Evolutionary conservation across 2,113 vertebrate genomes (phyloP).

Genomic region (human): GRCh38 chr1:160324501-160325000

Average conservation of each 20-base stretch:
- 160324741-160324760: conserved; percentile 17
- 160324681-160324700: background rate
- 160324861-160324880: background rate
- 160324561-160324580: no score
- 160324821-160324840: background rate
- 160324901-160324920: background rate
- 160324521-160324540: no score
- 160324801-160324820: background rate
- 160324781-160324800: background rate
- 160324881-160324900: background rate
- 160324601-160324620: background rate
- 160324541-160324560: no score
- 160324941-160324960: background rate
- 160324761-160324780: conserved; percentile 8
- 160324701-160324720: background rate
- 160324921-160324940: background rate
- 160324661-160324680: background rate
- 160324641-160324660: background rate
- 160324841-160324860: background rate
- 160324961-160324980: background rate
- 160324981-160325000: background rate
- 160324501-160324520: no score
- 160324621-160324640: background rate
- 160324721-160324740: conserved; percentile 40
- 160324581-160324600: no score